Evolutionary conservation across 2,797 vertebrate genomes (phyloP).

Genomic region (Myotis findleyi): DNA sequence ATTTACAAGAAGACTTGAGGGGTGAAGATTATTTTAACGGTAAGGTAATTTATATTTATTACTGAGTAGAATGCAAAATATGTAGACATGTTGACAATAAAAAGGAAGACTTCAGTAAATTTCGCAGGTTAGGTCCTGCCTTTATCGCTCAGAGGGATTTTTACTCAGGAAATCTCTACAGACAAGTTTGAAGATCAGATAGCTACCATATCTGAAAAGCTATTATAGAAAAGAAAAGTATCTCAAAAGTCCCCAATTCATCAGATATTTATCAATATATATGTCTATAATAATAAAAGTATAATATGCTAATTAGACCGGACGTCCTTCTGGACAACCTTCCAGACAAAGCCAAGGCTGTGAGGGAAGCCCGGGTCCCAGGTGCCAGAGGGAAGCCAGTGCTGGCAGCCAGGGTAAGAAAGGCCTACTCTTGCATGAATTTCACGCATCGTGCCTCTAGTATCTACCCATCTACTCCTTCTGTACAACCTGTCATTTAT

Average conservation of each 20-base stretch:
- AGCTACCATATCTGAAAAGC: not conserved
- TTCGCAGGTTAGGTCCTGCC: not conserved
- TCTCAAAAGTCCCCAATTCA: slow-evolving; percentile 35
- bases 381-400: no score
- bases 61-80: slow-evolving; percentile 22
- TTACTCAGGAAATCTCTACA: not conserved
- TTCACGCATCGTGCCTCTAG: not conserved
- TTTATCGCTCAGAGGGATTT: not conserved
- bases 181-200: not conserved
- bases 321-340: no score
- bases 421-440: no score
- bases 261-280: not conserved
- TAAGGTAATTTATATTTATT: not conserved
- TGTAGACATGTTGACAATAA: not conserved
- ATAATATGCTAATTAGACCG: no score
- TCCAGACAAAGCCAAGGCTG: no score
- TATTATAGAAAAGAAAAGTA: not conserved
- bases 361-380: no score
- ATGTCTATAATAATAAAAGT: no score
- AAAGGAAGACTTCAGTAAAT: not conserved
- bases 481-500: not conserved
- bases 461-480: not conserved
- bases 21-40: not conserved
- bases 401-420: no score
- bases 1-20: slow-evolving; percentile 1